Evolutionary conservation across 2,113 vertebrate species (phyloP), one percentile per base, ranked within the genome.

Genomic region (Nansenia antarctica): DNA sequence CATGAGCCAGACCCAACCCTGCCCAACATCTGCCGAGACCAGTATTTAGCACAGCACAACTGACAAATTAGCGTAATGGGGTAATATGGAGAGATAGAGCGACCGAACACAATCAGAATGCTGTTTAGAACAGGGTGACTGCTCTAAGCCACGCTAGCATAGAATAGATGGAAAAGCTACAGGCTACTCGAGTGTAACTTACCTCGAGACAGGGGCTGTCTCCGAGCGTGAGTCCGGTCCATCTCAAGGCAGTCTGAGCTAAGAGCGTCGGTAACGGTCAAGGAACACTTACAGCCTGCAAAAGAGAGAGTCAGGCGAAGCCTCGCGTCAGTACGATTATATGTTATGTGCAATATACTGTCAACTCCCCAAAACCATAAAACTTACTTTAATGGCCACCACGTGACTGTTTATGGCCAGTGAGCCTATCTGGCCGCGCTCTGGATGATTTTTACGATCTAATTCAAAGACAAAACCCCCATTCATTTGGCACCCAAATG

Each of bases 351-450:
- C 94, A 95, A 98, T 96, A 98, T 97, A 98, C 94, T 96, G 96
- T 98, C 97, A 96, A 98, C 97, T 98, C 97, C 97, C 97, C 96
- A 97, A 98, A 98, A 98, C 97, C 97, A 99, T 99, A 99, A 99
- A 99, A 98, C 96, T 96, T 98, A 97, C 95, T 99, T 98, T 98
- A 98, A 99, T 98, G 96, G 95, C 95, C 89, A 95, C 92, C 97
- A 98, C 96, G 96, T 99, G 96, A 99, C 95, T 91, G 94, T 97
- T 98, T 98, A 98, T 98, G 97, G 96, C 96, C 96, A 96, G 95
- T 95, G 92, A 97, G 95, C 94, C 96, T 95, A 97, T 98, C 95
- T 97, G 95, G 96, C 93, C 95, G 94, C 92, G 93, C 94, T 95
- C 95, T 92, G 95, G 95, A 96, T 96, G 96, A 96, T 95, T 97